Evolutionary conservation across 2,888 invertebrate genomes (phyloP), one percentile per base, ranked within the genome.

Genomic region (Chrysotoxum bicinctum): DNA sequence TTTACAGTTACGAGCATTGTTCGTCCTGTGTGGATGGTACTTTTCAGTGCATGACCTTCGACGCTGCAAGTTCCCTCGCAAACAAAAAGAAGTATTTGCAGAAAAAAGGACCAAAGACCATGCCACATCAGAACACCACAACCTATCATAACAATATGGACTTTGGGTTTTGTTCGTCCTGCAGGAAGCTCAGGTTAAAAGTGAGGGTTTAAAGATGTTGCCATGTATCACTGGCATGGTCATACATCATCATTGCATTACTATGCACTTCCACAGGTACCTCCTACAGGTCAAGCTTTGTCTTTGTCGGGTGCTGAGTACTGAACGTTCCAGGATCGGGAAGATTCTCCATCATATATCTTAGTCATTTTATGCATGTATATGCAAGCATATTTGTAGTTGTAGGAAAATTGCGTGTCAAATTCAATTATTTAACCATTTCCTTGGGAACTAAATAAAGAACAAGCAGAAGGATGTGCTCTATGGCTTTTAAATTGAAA

Each of bases 401-500:
- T 21, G 6, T 23, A 26, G 48, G 12, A 23, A 54, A 62, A 62
- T 69, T 73, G 81, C 81, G 76, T 85, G 76, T 60, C 68, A 81
- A 85, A 85, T 73, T 85, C 76, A 85, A 85, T 85, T 85, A 85
- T 77, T 73, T 62, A 81, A 77, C 76, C 32, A 81, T 85, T 85
- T 85, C 77, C 85, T 81, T 72, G 48, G 56, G 56, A 76, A 69
- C 52, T 73, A 73, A 68, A 68, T 68, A 76, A 58, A 81, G 72
- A 76, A 68, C 80, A 54, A 66, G 64, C 37, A 48, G 32, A 73
- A 69, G 78, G 83, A 78, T 78, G 74, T 78, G 69, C 68, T 48
- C 62, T 66, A 40, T 77, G 21, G 66, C 75, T 50, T 72, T 70
- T 60, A 84, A 72, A 80, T 75, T 80, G 80, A 76, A 84, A 84